Evolutionary conservation across 2,888 invertebrate species (phyloP), one percentile per base, ranked within the genome.

Genomic region (Carabus problematicus): DNA sequence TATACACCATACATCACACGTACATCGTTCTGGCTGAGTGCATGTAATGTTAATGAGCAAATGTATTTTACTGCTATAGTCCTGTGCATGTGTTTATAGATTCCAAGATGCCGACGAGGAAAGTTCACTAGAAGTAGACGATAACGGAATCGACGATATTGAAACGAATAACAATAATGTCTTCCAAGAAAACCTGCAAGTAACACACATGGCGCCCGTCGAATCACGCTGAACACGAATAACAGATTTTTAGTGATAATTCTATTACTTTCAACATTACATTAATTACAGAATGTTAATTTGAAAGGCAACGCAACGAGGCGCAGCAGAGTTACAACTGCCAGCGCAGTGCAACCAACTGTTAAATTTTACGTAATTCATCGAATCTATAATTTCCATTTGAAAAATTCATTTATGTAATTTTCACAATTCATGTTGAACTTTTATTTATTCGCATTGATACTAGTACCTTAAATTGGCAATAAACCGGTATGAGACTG

Each of bases 151-250:
- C 74, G 67, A 75, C 74, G 43, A 75, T 72, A 66, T 75, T 78
- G 71, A 85, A 85, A 76, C 83, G 82, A 73, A 86, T 76, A 86
- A 86, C 77, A 86, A 86, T 77, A 85, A 82, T 71, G 79, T 85
- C 76, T 83, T 84, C 70, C 85, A 85, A 77, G 83, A 85, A 75
- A 85, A 86, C 75, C 77, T 85, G 74, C 85, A 86, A 77, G 81
- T 60, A n/a, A 19, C 60, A 19, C 60, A 67, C 14, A 59, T 49
- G 42, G 16, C 64, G 42, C 64, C 54, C 14, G 55, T 64, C 29
- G 41, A 64, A 55, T 45, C 29, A 41, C 64, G 45, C 29, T 40
- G 43, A 56, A 29, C 11, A 9, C 29, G n/a, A 56, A 9, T 16
- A 29, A 39, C n/a, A n/a, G 29, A 56, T 39, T 39, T n/a, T 56